Base-by-base conservation (phyloP, 1,140 invertebrate species). In the Bathynomus jamesi region DNA sequence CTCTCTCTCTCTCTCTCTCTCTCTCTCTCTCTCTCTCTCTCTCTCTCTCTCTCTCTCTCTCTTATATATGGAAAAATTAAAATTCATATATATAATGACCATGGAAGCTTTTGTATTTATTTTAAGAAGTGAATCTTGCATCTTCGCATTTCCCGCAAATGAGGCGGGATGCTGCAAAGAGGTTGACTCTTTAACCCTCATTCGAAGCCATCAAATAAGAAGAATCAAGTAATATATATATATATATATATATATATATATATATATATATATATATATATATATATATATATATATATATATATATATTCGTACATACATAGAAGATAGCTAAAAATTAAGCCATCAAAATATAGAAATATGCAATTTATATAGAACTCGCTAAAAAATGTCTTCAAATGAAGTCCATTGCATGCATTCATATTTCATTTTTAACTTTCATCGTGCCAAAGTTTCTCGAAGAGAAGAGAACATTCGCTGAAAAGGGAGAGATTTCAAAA, bases 231-330 rank as follows among this genome's bases (percentile, higher is more conserved):
- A n/a, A 5, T 25, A 27, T 64, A 27, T 64, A 27, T 64, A 27
- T 64, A 27, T 64, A 28, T 64, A 28, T 27, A 28, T 3, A 28
- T 27, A 28, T 27, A 28, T 64, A 64, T 64, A 64, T 27, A 64
- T 64, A 64, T 64, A 64, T 64, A 64, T 64, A 64, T 28, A 64
- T 28, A 64, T 28, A 64, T 2, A 64, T 64, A 64, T 64, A 64
- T 64, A 64, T 64, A 64, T 64, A 64, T 64, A 64, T 64, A 64
- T 64, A 64, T 64, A 64, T 64, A 64, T 27, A 64, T 64, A 64
- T 64, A 64, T 64, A 64, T 64, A 64, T 64, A 64, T 64, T 25
- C 17, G 17, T 40, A 40, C 17, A 40, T 40, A 40, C 17, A 40
- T 40, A 40, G 7, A 40, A 8, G 17, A 40, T 40, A 40, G 17